A percentile compares a stretch with the other conserved stretches of the same genome.
Evolutionary conservation across 2,797 vertebrate species (phyloP).

Genomic region (Enteromius anoplus): DNA sequence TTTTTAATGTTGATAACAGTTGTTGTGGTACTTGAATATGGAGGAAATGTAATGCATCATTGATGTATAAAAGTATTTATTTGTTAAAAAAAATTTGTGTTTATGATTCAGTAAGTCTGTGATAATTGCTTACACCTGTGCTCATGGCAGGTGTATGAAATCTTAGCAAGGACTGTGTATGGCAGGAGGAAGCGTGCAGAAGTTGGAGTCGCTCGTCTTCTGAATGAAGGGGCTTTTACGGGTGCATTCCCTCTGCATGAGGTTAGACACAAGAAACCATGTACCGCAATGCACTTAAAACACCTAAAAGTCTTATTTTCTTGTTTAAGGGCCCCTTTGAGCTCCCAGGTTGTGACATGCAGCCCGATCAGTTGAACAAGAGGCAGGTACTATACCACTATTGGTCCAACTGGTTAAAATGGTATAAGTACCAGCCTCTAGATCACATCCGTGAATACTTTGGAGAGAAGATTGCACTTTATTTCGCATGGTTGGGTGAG

Average conservation of each 20-base stretch:
- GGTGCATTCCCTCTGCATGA: conserved; percentile 81
- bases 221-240: conserved; percentile 77
- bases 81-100: not conserved
- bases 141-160: conserved; percentile 78
- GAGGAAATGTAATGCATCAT: not conserved
- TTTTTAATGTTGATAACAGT: not conserved
- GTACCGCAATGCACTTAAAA: not conserved
- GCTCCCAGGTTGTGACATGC: conserved; percentile 66
- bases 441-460: conserved; percentile 84
- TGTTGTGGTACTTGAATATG: not conserved
- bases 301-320: not conserved
- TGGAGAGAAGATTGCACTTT: conserved; percentile 84
- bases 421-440: conserved; percentile 84
- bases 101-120: not conserved
- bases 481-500: conserved; percentile 84
- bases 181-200: conserved; percentile 80
- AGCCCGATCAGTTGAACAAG: conserved; percentile 76
- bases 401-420: conserved; percentile 82
- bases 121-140: not conserved
- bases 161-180: conserved; percentile 76
- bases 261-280: conserved; percentile 61
- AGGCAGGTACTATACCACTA: conserved; percentile 78
- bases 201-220: conserved; percentile 78
- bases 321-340: conserved; percentile 74
- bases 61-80: not conserved